Percentiles rank a stretch among this genome's conserved stretches.
Conservation (phyloP, 2,888 invertebrate genomes). For the Campaea margaritaria region DNA sequence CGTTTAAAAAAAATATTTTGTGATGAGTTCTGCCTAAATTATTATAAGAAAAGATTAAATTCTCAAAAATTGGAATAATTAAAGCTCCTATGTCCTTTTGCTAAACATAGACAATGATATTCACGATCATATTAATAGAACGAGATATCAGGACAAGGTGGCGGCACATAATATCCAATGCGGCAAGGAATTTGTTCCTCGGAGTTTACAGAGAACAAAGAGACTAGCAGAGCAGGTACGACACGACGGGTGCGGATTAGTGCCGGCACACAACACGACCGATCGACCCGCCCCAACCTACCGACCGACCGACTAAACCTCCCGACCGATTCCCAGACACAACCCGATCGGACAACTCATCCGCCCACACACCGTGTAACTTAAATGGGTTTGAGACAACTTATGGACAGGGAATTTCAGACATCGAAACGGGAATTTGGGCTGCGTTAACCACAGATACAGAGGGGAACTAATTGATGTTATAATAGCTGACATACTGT, state of each 20-base stretch:
- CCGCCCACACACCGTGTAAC: slow-evolving; percentile 59
- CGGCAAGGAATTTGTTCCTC: slow-evolving; percentile 66
- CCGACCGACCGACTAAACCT: slow-evolving; percentile 49
- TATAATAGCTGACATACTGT: slow-evolving; percentile 40
- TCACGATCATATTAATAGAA: not conserved
- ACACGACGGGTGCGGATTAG: slow-evolving; percentile 71
- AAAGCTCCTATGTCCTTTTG: too few relatives aligned
- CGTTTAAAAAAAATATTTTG: slow-evolving; percentile 7
- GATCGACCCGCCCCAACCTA: slow-evolving; percentile 47
- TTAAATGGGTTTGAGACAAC: slow-evolving; percentile 77
- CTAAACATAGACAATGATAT: not conserved
- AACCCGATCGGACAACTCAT: slow-evolving; percentile 36
- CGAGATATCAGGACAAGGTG: not conserved
- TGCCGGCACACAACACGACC: slow-evolving; percentile 50
- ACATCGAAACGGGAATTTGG: slow-evolving; percentile 46
- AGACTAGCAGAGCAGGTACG: slow-evolving; percentile 69
- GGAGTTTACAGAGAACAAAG: slow-evolving; percentile 65
- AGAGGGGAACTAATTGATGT: slow-evolving; percentile 47
- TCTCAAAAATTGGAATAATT: too few relatives aligned
- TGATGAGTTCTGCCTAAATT: not conserved
- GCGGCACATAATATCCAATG: slow-evolving; percentile 1
- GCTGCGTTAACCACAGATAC: slow-evolving; percentile 45
- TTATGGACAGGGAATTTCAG: slow-evolving; percentile 58
- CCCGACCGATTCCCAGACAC: slow-evolving; percentile 44
- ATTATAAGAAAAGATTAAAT: too few relatives aligned